Evolutionary conservation across 1,140 invertebrate species (phyloP).

Genomic region (Anoplolepis gracilipes): DNA sequence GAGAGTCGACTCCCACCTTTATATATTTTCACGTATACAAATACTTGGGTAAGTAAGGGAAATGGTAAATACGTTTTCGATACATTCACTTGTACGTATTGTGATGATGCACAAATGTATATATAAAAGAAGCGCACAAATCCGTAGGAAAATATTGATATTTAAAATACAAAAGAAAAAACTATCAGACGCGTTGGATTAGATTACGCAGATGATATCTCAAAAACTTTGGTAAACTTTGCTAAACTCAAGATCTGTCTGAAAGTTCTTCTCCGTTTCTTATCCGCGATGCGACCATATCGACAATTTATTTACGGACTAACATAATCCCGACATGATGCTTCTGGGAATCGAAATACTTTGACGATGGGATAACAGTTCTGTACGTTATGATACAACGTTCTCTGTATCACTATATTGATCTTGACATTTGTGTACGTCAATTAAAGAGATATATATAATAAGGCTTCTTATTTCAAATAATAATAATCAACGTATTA

Average conservation of each 20-base stretch:
- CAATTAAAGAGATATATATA: background rate
- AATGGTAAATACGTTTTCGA: conserved; percentile 1
- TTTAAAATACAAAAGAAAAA: background rate
- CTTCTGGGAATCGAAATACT: background rate
- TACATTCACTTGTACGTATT: conserved; percentile 24
- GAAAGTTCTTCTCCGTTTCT: background rate
- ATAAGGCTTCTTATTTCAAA: background rate
- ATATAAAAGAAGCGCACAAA: background rate
- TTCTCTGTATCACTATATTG: background rate
- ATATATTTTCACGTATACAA: conserved; percentile 29
- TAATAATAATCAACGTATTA: background rate
- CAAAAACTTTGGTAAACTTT: background rate
- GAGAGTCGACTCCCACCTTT: conserved; percentile 23
- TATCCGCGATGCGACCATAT: background rate
- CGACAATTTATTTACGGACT: conserved; percentile 5
- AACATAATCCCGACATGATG: conserved; percentile 1
- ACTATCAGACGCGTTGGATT: background rate
- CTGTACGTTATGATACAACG: background rate
- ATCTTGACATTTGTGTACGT: background rate
- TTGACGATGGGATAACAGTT: background rate
- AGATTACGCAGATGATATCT: background rate
- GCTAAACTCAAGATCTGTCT: background rate
- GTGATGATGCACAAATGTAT: background rate
- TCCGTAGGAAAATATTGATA: conserved; percentile 8
- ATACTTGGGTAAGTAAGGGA: conserved; percentile 45